These are phyloP conservation scores for Rhadina sibilatrix DNA, from an alignment of 2,113 vertebrate genomes.

Conservation along the genomic window DNA sequence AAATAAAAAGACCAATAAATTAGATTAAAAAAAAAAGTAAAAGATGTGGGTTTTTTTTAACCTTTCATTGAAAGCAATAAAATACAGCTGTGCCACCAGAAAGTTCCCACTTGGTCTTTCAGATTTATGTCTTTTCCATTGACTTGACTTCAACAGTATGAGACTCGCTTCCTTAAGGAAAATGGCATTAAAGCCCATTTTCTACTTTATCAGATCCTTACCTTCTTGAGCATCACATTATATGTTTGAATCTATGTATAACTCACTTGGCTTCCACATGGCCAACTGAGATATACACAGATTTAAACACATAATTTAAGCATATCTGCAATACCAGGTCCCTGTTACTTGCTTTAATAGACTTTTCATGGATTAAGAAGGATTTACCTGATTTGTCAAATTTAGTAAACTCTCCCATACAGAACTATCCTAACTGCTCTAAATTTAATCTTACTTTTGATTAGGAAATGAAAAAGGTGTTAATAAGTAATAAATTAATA, in stretches of 20 bases:
- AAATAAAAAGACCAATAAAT: neutral
- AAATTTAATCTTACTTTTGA: conserved; percentile 46
- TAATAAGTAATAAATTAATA: neutral
- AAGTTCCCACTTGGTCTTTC: neutral
- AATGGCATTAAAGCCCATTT: neutral
- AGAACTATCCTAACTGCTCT: conserved; percentile 34
- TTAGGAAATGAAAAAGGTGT: conserved; percentile 13
- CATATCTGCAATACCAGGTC: neutral
- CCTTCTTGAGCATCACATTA: neutral
- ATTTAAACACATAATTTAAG: neutral
- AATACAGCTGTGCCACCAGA: neutral
- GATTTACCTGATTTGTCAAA: conserved; percentile 24
- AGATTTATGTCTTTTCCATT: neutral
- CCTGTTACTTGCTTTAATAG: neutral
- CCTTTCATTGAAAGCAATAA: neutral
- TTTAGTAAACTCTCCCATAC: conserved; percentile 1
- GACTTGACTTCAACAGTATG: neutral
- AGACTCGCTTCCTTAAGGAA: neutral
- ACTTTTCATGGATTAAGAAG: neutral
- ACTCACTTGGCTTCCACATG: neutral
- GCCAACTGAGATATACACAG: no score
- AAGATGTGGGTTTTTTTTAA: neutral
- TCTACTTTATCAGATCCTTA: neutral
- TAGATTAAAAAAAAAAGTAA: neutral
- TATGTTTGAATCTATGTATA: neutral